These are phyloP conservation scores for Vannuccia rotundouncinata DNA, from an alignment of 2,888 invertebrate genomes.

Conservation along the genomic window DNA sequence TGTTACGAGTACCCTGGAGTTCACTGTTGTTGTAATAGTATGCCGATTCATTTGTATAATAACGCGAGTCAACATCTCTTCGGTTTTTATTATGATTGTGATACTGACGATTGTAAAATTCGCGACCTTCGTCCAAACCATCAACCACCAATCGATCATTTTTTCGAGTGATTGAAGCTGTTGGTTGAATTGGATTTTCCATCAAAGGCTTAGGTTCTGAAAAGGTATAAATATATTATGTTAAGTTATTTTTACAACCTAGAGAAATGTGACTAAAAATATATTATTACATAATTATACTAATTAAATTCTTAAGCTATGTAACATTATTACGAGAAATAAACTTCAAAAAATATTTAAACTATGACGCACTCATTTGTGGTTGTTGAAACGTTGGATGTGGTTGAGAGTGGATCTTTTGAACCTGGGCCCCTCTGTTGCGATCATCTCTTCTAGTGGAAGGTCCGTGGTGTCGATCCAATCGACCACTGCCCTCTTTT, in stretches of 20 bases:
- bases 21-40: neutral
- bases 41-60: too few species aligned
- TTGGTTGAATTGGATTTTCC: neutral
- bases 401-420: neutral
- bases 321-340: too few species aligned
- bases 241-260: too few species aligned
- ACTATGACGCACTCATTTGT: neutral
- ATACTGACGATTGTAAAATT: neutral
- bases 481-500: neutral
- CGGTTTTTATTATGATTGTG: too few species aligned
- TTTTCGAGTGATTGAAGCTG: neutral
- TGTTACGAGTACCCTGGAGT: neutral
- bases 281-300: too few species aligned
- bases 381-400: neutral
- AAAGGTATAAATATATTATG: too few species aligned
- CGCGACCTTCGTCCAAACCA: neutral
- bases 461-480: neutral
- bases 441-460: neutral
- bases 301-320: too few species aligned
- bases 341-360: too few species aligned
- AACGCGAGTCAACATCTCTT: too few species aligned
- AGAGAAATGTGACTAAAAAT: too few species aligned
- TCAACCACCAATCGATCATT: neutral
- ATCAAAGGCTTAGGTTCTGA: conserved; percentile 8
- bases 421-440: neutral